These are phyloP conservation scores for Eupithecia pulchellata DNA, from an alignment of 2,888 invertebrate species.

Conservation along the genomic window DNA sequence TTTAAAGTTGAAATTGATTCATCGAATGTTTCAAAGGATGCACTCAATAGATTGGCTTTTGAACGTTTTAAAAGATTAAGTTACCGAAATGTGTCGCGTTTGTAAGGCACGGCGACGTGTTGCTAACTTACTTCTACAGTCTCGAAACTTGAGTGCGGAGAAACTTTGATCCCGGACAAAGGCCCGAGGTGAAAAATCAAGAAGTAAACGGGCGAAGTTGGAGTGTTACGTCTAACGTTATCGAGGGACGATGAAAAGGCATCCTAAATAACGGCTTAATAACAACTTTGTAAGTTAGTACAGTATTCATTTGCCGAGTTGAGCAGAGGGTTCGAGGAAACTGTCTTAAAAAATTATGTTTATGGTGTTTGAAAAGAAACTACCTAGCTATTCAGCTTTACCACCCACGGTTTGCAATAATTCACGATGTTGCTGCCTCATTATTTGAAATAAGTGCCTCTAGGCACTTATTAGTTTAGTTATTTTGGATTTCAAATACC, in stretches of 20 bases:
- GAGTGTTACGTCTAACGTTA: slow-evolving; percentile 46
- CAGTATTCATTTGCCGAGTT: slow-evolving; percentile 23
- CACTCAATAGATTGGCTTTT: not conserved
- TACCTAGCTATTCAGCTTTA: not conserved
- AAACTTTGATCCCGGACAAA: slow-evolving; percentile 48
- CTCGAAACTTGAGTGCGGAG: slow-evolving; percentile 15
- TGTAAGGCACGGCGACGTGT: not conserved
- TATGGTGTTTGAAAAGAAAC: not conserved
- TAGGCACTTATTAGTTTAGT: no score
- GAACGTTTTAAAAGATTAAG: slow-evolving; percentile 2
- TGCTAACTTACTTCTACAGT: not conserved
- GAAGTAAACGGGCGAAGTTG: slow-evolving; percentile 54
- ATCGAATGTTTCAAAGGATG: not conserved
- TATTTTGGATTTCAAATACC: not conserved
- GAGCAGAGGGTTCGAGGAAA: slow-evolving; percentile 7
- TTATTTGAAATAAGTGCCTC: not conserved
- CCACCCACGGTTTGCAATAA: not conserved
- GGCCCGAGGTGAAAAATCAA: slow-evolving; percentile 55
- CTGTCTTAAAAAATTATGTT: slow-evolving; percentile 8
- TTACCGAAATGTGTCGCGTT: slow-evolving; percentile 9
- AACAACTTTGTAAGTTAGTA: slow-evolving; percentile 30
- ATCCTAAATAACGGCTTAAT: slow-evolving; percentile 32
- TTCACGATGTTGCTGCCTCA: not conserved
- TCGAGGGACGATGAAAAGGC: slow-evolving; percentile 33
- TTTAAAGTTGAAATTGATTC: slow-evolving; percentile 2